These are phyloP conservation scores for Noctua fimbriata DNA, from an alignment of 2,888 invertebrate genomes.

Conservation along the genomic window DNA sequence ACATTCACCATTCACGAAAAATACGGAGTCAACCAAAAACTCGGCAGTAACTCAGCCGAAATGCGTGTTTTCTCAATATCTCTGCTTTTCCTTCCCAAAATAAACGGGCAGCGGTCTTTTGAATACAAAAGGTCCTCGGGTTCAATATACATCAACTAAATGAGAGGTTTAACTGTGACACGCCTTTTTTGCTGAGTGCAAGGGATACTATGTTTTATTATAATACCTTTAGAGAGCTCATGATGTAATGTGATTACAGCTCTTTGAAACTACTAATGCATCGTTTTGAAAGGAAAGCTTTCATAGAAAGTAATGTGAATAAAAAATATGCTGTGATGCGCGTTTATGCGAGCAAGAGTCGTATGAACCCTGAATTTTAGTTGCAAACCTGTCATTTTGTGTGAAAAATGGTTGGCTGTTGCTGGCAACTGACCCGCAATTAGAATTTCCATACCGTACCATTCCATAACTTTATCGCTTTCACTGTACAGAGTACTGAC, in stretches of 20 bases:
- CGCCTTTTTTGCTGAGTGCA: conserved; percentile 62
- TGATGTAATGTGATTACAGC: conserved; percentile 47
- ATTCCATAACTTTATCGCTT: neutral
- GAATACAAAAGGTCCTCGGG: conserved; percentile 76
- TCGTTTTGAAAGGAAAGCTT: conserved; percentile 22
- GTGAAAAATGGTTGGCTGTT: conserved; percentile 3
- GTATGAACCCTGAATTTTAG: neutral
- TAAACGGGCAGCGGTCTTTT: conserved; percentile 71
- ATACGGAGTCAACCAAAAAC: conserved; percentile 23
- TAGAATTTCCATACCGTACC: neutral
- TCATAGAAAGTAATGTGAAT: conserved; percentile 2
- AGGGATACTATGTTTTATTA: conserved; percentile 46
- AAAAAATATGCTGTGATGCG: neutral
- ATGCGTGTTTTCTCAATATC: conserved; percentile 65
- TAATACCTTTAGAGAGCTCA: conserved; percentile 25
- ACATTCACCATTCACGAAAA: conserved; percentile 13
- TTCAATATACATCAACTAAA: conserved; percentile 81
- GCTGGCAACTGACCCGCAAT: neutral
- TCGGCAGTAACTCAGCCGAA: conserved; percentile 28
- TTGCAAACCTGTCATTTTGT: conserved; percentile 5
- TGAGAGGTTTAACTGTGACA: conserved; percentile 72
- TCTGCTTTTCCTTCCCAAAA: conserved; percentile 66
- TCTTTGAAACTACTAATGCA: conserved; percentile 43
- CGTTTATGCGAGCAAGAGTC: neutral
- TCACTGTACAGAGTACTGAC: neutral